These are phyloP conservation scores for Chromoteleia sp. DNA, from an alignment of 2,888 invertebrate species.

Conservation along the genomic window DNA sequence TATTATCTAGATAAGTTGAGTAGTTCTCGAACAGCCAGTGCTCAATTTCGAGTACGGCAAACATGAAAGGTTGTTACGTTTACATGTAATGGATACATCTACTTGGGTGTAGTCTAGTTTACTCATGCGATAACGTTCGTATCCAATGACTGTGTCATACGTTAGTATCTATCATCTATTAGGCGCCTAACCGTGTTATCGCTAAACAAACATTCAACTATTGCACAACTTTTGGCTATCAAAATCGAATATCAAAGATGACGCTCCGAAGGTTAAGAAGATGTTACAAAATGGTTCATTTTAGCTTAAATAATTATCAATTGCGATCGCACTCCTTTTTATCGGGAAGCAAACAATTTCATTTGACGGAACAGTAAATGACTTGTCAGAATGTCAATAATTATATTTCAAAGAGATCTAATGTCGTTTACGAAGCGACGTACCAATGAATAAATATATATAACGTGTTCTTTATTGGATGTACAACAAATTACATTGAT, in stretches of 20 bases:
- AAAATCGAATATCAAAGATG: conserved; percentile 26
- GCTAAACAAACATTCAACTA: conserved; percentile 30
- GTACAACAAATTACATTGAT: too few species aligned
- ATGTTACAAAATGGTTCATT: background rate
- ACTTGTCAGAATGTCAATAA: conserved; percentile 31
- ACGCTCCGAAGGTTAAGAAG: conserved; percentile 15
- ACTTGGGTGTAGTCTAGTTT: conserved; percentile 75
- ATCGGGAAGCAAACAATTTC: conserved; percentile 9
- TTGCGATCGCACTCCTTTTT: background rate
- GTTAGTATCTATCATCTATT: conserved; percentile 54
- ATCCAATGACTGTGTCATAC: conserved; percentile 57
- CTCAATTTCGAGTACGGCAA: conserved; percentile 70
- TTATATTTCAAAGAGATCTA: conserved; percentile 11
- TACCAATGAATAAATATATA: too few species aligned
- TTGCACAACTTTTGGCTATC: conserved; percentile 47
- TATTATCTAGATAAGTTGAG: conserved; percentile 66
- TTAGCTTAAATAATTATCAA: too few species aligned
- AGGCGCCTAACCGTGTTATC: conserved; percentile 42
- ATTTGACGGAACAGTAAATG: conserved; percentile 25
- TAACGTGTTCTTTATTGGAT: too few species aligned
- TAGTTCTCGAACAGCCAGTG: conserved; percentile 58
- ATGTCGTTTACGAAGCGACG: background rate
- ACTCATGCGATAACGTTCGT: conserved; percentile 75
- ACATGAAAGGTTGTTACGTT: conserved; percentile 69
- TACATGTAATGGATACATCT: conserved; percentile 77